A percentile compares a stretch with the other conserved stretches of the same genome.
Evolutionary conservation across 2,888 invertebrate species (phyloP).

Genomic region (Mythimna impura): DNA sequence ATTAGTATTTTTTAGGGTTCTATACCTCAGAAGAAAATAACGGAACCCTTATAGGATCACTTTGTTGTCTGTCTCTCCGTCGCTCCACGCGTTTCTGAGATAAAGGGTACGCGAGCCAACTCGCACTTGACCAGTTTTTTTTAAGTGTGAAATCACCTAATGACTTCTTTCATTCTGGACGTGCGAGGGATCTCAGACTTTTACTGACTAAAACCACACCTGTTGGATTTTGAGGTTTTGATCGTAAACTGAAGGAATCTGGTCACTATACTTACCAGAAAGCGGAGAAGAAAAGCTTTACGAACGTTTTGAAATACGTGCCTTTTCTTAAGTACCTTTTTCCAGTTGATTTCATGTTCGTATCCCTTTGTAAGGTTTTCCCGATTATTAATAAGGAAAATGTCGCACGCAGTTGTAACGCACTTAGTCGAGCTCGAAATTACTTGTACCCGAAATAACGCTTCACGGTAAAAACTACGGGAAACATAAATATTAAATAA

Average conservation of each 20-base stretch:
- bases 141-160: no score
- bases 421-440: constrained; percentile 18
- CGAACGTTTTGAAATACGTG: background rate
- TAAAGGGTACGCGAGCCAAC: no score
- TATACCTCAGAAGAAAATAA: no score
- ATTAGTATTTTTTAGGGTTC: no score
- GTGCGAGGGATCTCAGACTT: no score
- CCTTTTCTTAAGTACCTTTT: constrained; percentile 11
- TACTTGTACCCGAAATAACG: constrained; percentile 14
- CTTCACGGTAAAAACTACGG: constrained; percentile 39
- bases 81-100: no score
- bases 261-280: no score
- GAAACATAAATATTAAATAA: constrained; percentile 42
- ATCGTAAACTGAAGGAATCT: background rate
- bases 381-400: constrained; percentile 43
- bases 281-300: background rate
- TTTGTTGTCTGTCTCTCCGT: no score
- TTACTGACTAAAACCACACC: no score
- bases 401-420: constrained; percentile 30
- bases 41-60: no score
- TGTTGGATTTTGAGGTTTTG: background rate
- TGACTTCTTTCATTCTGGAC: no score
- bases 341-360: constrained; percentile 17
- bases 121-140: no score
- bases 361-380: constrained; percentile 18